Evolutionary conservation across 1,140 invertebrate species (phyloP).

Genomic region (Drosophila ogumai): DNA sequence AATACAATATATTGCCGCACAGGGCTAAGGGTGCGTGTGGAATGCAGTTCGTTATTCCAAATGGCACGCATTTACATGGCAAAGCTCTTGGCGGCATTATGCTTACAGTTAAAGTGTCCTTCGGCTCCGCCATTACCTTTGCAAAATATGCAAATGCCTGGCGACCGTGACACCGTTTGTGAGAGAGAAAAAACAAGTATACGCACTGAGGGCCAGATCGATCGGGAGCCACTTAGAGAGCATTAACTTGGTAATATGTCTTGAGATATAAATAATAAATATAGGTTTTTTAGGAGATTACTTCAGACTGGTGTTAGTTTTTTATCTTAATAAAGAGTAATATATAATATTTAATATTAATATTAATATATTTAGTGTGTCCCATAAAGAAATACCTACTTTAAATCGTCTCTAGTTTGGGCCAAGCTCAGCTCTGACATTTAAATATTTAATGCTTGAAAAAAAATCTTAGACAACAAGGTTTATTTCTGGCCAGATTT

Average conservation of each 20-base stretch:
- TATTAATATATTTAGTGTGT: no score
- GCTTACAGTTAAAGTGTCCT: constrained; percentile 18
- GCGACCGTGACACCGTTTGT: not conserved
- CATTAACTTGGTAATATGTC: not conserved
- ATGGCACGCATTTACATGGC: constrained; percentile 64
- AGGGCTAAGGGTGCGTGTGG: constrained; percentile 13
- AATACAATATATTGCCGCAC: constrained; percentile 4
- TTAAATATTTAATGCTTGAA: not conserved
- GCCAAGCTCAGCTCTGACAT: no score
- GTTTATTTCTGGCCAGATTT: constrained; percentile 30
- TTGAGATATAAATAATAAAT: no score
- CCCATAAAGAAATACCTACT: no score
- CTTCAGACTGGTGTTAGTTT: no score
- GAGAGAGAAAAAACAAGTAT: not conserved
- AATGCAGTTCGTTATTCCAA: constrained; percentile 66
- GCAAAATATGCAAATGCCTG: constrained; percentile 61
- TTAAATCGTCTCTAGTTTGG: no score
- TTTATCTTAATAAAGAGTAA: no score
- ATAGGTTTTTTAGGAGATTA: not conserved
- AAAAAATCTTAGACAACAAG: not conserved
- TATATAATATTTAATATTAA: no score
- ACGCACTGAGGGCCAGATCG: not conserved
- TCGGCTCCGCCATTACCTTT: constrained; percentile 18
- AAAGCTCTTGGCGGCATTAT: constrained; percentile 48
- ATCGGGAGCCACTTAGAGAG: not conserved